Base-by-base conservation (phyloP, 53 echinoderm and acorn worm genomes). In the Echinometra lucunter region DNA sequence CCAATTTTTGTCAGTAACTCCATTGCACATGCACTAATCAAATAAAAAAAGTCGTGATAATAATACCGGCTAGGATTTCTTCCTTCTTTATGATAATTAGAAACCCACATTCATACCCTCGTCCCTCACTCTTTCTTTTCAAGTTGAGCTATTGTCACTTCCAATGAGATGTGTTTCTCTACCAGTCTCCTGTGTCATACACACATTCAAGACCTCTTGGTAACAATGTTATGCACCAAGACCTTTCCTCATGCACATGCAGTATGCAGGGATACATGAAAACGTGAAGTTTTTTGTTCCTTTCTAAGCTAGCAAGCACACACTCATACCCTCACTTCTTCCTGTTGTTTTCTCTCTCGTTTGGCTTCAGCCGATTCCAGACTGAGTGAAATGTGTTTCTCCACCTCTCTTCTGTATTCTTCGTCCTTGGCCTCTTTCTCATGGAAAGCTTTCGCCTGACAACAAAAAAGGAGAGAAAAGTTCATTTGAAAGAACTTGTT, bases 401-500 rank as follows among this genome's bases (percentile, higher is more conserved):
- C 94, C 47, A 94, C 96, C 18, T 53, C 19, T 66, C 94, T 75
- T n/a, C 95, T 63, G 78, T 94, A 96, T 70, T 92, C 92, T 15
- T 96, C 96, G 27, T 95, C 95, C 23, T 95, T 94, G 18, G 94
- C 74, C 44, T 95, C 95, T 89, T 56, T 91, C 95, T 95, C 95
- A 92, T 96, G 78, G 3, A 91, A 37, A 66, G 69, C 44, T 42
- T 45, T 66, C 70, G 69, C 11, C 69, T 91, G 45, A n/a, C 15
- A 21, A 63, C 30, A 44, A 44, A 69, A 66, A 21, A 6, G 45
- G 11, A 69, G 69, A 4, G 7, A 6, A 47, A 11, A 6, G 21
- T 12, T 38, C 0, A 80, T 42, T 80, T 44, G 5, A 60, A 60
- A 60, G 4, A 16, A 12, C 0, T 60, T 53, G 13, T 21, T 60